phyloP scores from a whole-genome alignment of 2,113 vertebrate species.

The Vireo altiloquus region DNA sequence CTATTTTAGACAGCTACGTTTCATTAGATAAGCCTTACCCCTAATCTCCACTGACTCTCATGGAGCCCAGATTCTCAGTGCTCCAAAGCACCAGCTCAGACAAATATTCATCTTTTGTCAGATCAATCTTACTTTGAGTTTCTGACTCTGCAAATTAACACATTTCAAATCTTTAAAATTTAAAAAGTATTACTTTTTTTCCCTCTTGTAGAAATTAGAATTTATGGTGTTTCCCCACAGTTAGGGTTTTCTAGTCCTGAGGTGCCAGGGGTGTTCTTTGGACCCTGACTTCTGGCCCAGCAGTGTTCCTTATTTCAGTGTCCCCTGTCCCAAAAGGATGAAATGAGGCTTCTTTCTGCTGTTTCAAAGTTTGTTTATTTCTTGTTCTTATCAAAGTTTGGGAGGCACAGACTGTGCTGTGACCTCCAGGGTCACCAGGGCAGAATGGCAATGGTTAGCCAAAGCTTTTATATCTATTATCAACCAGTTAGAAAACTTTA shows the following conservation, averaged over 20 bases:
- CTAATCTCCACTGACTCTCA: neutral
- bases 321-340: too few relatives aligned
- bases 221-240: neutral
- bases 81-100: neutral
- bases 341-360: too few relatives aligned
- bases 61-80: neutral
- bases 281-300: too few relatives aligned
- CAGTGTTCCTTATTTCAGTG: too few relatives aligned
- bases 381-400: too few relatives aligned
- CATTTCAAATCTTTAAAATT: neutral
- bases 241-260: neutral
- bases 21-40: neutral
- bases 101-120: neutral
- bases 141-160: neutral
- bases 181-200: accelerated
- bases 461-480: too few relatives aligned
- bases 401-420: too few relatives aligned
- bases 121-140: neutral
- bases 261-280: too few relatives aligned
- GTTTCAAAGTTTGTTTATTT: too few relatives aligned
- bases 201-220: neutral
- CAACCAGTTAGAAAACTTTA: too few relatives aligned
- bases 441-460: too few relatives aligned
- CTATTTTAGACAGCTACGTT: neutral
- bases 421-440: too few relatives aligned